Evolutionary conservation across 2,888 invertebrate species (phyloP).

Genomic region (Pterostichus madidus): DNA sequence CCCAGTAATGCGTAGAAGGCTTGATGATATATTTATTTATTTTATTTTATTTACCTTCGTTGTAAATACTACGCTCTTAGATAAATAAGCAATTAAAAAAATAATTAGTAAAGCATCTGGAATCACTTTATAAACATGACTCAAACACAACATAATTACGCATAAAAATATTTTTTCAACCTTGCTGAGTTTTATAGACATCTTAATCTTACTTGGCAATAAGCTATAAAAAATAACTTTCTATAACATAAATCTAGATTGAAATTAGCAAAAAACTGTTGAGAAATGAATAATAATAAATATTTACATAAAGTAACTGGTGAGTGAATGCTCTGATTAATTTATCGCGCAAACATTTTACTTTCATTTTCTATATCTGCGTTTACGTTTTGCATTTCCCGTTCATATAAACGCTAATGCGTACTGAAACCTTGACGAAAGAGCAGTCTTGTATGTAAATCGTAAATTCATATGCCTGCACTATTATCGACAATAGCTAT

Average conservation of each 20-base stretch:
- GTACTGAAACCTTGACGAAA: too few species aligned
- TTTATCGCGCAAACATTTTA: background rate
- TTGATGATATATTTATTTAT: too few species aligned
- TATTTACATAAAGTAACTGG: conserved; percentile 31
- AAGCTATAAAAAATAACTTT: conserved; percentile 35
- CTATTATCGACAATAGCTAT: too few species aligned
- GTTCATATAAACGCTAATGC: background rate
- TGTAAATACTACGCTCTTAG: background rate
- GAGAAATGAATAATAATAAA: conserved; percentile 46
- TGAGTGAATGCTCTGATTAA: conserved; percentile 36
- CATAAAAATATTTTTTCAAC: background rate
- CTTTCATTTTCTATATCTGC: conserved; percentile 31
- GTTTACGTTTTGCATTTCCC: background rate
- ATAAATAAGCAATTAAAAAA: background rate
- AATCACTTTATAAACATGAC: background rate
- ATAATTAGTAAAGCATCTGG: conserved; percentile 8
- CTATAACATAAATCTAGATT: background rate
- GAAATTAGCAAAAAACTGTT: conserved; percentile 13
- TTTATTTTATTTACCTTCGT: background rate
- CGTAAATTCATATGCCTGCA: too few species aligned
- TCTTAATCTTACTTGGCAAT: background rate
- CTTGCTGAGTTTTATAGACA: background rate
- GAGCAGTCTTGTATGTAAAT: too few species aligned
- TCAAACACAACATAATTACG: background rate
- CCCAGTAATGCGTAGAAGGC: too few species aligned